Percentiles rank a stretch among this genome's conserved stretches.
These are phyloP conservation scores for Sebastolobus alascanus DNA, from an alignment of 2,797 vertebrate species.

Conservation along the genomic window DNA sequence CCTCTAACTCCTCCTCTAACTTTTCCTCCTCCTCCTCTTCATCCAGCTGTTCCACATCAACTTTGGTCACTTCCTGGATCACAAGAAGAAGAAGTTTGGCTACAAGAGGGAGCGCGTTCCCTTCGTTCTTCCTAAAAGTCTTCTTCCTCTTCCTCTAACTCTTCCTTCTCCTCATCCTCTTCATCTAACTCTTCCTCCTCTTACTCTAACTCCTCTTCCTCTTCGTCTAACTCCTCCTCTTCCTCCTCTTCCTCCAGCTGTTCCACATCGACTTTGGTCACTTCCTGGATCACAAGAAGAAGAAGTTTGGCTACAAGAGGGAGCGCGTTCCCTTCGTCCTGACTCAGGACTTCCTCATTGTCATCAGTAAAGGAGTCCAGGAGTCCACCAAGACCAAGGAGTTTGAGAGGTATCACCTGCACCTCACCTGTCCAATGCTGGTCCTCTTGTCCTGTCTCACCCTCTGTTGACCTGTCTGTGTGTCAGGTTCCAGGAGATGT, in stretches of 20 bases:
- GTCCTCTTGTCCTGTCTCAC: slow-evolving; percentile 10
- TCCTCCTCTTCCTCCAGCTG: slow-evolving; percentile 67
- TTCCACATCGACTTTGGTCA: slow-evolving; percentile 89
- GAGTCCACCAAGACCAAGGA: slow-evolving; percentile 88
- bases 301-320: slow-evolving; percentile 88
- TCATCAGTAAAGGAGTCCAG: slow-evolving; percentile 87
- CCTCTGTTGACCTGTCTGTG: slow-evolving; percentile 3
- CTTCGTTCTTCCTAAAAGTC: slow-evolving; percentile 59
- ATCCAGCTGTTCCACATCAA: slow-evolving; percentile 87
- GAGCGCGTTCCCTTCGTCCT: slow-evolving; percentile 87
- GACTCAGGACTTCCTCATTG: slow-evolving; percentile 88
- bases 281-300: slow-evolving; percentile 89
- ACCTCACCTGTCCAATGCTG: neutral
- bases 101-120: slow-evolving; percentile 87
- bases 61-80: slow-evolving; percentile 88
- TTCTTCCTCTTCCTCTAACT: no score
- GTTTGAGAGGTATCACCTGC: slow-evolving; percentile 81
- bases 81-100: slow-evolving; percentile 90
- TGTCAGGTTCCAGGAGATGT: slow-evolving; percentile 88
- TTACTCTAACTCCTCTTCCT: no score
- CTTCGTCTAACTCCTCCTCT: no score
- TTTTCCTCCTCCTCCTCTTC: neutral
- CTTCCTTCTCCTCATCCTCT: no score
- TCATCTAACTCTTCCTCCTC: no score
- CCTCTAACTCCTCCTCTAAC: neutral